Evolutionary conservation across 2,113 vertebrate genomes (phyloP), one percentile per base, ranked within the genome.

Genomic region (Pseudorectes ferrugineus): DNA sequence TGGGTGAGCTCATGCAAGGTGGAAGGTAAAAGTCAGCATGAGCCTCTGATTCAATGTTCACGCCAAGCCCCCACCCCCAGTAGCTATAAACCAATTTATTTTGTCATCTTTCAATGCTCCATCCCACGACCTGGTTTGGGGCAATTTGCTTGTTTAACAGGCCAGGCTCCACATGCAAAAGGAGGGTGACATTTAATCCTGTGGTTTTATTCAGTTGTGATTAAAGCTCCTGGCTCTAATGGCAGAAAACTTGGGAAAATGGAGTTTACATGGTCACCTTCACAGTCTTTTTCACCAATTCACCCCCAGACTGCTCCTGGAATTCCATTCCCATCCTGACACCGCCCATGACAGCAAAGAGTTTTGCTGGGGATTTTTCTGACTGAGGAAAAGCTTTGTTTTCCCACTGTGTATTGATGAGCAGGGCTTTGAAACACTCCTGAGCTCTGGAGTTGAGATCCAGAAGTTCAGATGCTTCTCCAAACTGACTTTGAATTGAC

Each of bases 21-120:
- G 73, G 23, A 95, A 96, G 80, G 95, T 70, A 96, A 59, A 96
- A 94, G 88, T 85, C 82, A 88, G 62, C 83, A 83, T 3, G 31
- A 92, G 91, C 66, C 54, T 91, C 83, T 92, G 85, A 91, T 84
- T 94, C 91, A 85, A 65, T 89, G 48, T 42, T 63, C 16, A n/a
- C 51, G 55, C 31, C 63, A 89, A 93, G 51, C 45, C 70, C 35
- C 43, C 26, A 22, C 24, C 36, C 42, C 40, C 22, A 24, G 71
- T 36, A 65, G 62, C 85, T 65, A 75, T 20, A 88, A 91, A 94
- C 35, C 61, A 84, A 76, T 82, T 51, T 40, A 36, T 68, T 93
- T 80, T 87, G 71, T 70, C 88, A 52, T 59, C 48, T 92, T 92
- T 95, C 85, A 80, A 1, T 0, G 5, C 54, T 71, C 35, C 38